Conservation (phyloP, 2,888 invertebrate species). For the Toxonevra muliebris region DNA sequence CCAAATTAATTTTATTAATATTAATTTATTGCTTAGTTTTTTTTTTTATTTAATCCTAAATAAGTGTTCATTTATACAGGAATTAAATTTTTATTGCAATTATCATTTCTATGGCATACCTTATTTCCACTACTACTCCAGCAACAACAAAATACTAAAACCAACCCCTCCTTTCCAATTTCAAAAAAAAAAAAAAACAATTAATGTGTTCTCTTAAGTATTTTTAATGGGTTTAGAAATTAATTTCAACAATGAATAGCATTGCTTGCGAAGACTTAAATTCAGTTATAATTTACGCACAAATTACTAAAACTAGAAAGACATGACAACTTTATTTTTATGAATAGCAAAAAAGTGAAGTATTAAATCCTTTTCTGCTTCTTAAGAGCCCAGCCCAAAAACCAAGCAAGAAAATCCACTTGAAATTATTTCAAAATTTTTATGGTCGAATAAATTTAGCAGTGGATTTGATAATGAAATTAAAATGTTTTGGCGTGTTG, state of each 20-base stretch:
- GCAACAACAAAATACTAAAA: no score
- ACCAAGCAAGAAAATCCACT: not conserved
- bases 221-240: constrained; percentile 21
- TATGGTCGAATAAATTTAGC: constrained; percentile 34
- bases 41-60: not conserved
- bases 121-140: not conserved
- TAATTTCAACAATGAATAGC: constrained; percentile 20
- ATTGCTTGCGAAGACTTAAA: constrained; percentile 8
- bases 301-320: not conserved
- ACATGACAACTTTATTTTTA: not conserved
- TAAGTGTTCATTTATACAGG: not conserved
- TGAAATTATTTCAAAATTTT: constrained; percentile 10
- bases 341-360: not conserved
- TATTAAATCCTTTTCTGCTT: not conserved
- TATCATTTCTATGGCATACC: not conserved
- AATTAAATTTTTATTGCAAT: constrained; percentile 1
- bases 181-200: constrained; percentile 7
- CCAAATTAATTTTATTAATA: not conserved
- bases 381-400: not conserved
- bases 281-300: constrained; percentile 7
- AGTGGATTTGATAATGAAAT: constrained; percentile 30
- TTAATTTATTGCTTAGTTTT: not conserved
- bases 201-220: constrained; percentile 23
- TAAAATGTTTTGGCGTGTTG: not conserved
- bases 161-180: constrained; percentile 3